Evolutionary conservation across 2,888 invertebrate species (phyloP), one percentile per base, ranked within the genome.

Genomic region (Zonitis immaculata): DNA sequence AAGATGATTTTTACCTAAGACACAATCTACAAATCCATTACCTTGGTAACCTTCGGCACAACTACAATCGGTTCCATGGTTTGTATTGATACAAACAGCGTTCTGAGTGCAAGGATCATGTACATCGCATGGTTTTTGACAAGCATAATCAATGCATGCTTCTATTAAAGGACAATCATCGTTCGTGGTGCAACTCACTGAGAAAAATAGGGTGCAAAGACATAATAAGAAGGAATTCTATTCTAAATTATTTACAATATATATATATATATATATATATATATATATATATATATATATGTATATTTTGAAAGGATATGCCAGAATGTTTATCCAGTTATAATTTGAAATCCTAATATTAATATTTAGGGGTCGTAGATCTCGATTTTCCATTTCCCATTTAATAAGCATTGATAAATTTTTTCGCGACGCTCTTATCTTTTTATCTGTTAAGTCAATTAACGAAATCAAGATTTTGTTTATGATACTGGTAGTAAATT

Each of bases 31-130:
- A 67, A 88, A 88, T 68, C 91, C 91, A 70, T 92, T 90, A 71
- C 94, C 94, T 75, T 90, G 88, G 75, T 84, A 92, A 60, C 91
- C 91, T 75, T 91, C 89, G 43, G 83, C 81, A 71, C 93, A 93
- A 73, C 86, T 88, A 75, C 93, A 93, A 70, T 91, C 90, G 20
- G 89, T 87, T 61, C 87, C 88, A 72, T 93, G 93, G 68, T 91
- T 90, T 48, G 88, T 88, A 76, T 92, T 92, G 76, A 90, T 84
- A 78, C 94, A 94, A 61, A 89, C 83, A 51, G 92, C 91, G 73
- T 91, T 87, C 66, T 83, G 82, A 63, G 85, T 85, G 72, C 94
- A 94, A 49, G 92, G 92, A 72, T 91, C 88, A 72, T 86, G 87
- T 67, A 89, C 82, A 71, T 86, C 88, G 77, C 94, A 94, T 43